Evolutionary conservation across 2,113 vertebrate species (phyloP), one percentile per base, ranked within the genome.

Genomic region (Tautogolabrus adspersus): DNA sequence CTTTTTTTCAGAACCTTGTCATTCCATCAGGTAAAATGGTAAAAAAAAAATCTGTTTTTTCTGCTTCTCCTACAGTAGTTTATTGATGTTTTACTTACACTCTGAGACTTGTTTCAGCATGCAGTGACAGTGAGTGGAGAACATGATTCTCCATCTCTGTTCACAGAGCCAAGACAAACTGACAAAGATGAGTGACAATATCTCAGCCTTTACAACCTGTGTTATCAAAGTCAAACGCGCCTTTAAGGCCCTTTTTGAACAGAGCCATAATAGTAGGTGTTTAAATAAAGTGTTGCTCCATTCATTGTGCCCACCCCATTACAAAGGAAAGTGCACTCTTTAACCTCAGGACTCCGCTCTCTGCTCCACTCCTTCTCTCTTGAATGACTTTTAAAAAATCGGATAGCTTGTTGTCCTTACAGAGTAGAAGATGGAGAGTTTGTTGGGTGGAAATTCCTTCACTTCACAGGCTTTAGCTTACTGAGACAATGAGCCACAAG

Each of bases 131-230:
- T 42, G 58, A 74, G 58, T 10, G 54, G 76, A 2, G 22, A 47
- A 55, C 67, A 66, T 0, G 3, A 23, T 49, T 72, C 64, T 58
- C 23, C 18, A 21, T 60, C 44, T 13, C 0, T 8, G 12, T 59
- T 75, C 47, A 40, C 19, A 58, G 23, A 77, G 26, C 11, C 15
- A 47, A 58, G 21, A 9, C 15, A 44, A 59, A 16, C 38, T 59
- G 73, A 72, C 30, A 79, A 44, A 62, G 22, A 69, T 21, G 74
- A 75, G 13, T 75, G 62, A 61, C 58, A 81, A 13, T 72, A 69
- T 40, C 78, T 72, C 60, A 64, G 21, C 16, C n/a, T 82, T 77
- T 73, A 73, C 56, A 63, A 79, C 72, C 19, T 44, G 73, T 63
- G 26, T 22, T 51, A 72, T 72, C 49, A 52, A 34, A 66, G 56